Base-by-base conservation (phyloP, 2,113 vertebrate genomes). In the Neofelis nebulosa region DNA sequence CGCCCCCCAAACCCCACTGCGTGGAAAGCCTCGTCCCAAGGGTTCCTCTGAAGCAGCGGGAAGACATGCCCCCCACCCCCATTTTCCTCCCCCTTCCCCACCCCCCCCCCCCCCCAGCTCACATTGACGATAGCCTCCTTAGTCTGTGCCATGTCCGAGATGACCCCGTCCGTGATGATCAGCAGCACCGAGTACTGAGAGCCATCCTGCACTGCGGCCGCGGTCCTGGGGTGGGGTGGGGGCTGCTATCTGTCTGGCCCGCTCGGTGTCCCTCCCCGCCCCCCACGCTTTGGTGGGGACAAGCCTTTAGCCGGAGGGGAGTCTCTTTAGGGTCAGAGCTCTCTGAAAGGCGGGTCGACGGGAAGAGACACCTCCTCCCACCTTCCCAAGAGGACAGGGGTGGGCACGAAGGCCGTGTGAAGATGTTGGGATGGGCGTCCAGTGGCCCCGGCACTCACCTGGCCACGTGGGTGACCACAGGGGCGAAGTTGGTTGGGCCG, bases 81-180 rank as follows among this genome's bases (percentile, higher is more conserved):
- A 45, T 45, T 45, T 8, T 45, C 45, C 7, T 45, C 45, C 45
- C 18, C 2, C 4, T 4, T 3, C 11, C 25, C 38, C 61, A 6
- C 3, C 2, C 7, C 92, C 38, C 69, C 73, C 3, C 2, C 7
- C 92, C 38, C 69, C 73, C 1, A 88, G 97, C 99, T 99, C 98
- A 99, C 99, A 7, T 99, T 99, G 79, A 99, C 99, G 0, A 99
- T 99, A 96, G 99, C 99, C 98, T 99, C 99, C 99, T 99, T 99
- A 97, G 99, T 99, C 98, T 99, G 99, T 0, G 99, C 99, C 99
- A 99, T 99, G 98, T 99, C 99, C 0, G 99, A 99, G 97, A 99
- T 99, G 98, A 99, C 99, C 0, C 99, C 99, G 0, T 99, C 99
- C 0, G 99, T 99, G 98, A 99, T 99, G 99, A 99, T 99, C 97